These are phyloP conservation scores for Brachypterus glaber DNA, from an alignment of 2,888 invertebrate species.

Conservation along the genomic window DNA sequence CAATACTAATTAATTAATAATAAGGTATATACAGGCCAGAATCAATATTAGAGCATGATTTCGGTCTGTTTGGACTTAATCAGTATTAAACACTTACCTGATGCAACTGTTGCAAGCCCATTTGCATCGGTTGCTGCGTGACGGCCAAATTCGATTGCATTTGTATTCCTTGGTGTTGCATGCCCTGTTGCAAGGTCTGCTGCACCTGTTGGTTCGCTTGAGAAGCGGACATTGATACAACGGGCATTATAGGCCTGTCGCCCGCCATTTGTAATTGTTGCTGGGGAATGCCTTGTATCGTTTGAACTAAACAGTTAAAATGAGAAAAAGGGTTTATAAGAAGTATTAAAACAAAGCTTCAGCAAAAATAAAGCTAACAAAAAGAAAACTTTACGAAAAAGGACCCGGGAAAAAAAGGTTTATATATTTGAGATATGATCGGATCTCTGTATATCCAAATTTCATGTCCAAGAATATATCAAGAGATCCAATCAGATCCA, in stretches of 20 bases:
- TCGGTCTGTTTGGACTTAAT: too few species aligned
- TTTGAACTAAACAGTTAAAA: constrained; percentile 41
- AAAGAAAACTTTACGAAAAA: too few species aligned
- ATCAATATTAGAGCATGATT: too few species aligned
- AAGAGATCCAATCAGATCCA: too few species aligned
- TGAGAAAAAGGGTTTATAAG: too few species aligned
- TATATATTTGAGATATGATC: too few species aligned
- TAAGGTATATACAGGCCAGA: too few species aligned
- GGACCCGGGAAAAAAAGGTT: too few species aligned
- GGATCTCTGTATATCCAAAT: too few species aligned
- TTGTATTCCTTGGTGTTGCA: constrained; percentile 31
- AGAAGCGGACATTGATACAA: constrained; percentile 52
- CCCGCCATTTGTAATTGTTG: constrained; percentile 40
- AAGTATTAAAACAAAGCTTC: constrained; percentile 1
- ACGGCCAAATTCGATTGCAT: constrained; percentile 42
- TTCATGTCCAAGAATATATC: too few species aligned
- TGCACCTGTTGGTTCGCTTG: constrained; percentile 38
- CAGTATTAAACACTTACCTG: constrained; percentile 39
- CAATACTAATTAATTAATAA: too few species aligned
- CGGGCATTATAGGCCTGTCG: constrained; percentile 53
- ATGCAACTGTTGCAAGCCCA: constrained; percentile 51
- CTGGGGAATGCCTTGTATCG: constrained; percentile 47
- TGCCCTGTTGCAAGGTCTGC: constrained; percentile 48
- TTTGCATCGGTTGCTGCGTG: constrained; percentile 39
- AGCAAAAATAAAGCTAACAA: too few species aligned